phyloP scores from a whole-genome alignment of 2,113 vertebrate species.

The Nycticebus coucang region DNA sequence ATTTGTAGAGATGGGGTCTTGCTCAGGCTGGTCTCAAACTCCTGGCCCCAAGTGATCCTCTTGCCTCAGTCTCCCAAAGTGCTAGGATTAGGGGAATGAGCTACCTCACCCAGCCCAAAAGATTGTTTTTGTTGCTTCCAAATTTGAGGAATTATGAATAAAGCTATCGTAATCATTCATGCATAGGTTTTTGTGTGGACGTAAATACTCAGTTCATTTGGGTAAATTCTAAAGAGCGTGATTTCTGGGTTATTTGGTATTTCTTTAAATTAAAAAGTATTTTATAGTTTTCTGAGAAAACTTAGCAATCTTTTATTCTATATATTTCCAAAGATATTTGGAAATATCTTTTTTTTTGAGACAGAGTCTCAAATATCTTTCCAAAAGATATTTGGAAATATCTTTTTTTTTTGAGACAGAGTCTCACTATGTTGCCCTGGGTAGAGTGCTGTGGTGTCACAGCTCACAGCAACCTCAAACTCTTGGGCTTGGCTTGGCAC shows the following conservation, averaged over 20 bases:
- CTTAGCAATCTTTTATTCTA: background rate
- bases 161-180: background rate
- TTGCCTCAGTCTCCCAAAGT: too few species aligned
- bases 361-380: background rate
- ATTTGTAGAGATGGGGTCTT: too few species aligned
- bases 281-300: background rate
- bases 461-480: too few species aligned
- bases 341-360: background rate
- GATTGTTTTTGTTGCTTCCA: background rate
- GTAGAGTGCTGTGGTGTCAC: too few species aligned
- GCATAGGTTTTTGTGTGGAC: background rate
- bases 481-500: too few species aligned
- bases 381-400: background rate
- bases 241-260: background rate
- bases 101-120: background rate
- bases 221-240: background rate
- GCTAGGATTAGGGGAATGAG: too few species aligned
- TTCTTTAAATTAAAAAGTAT: background rate
- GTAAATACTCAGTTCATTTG: background rate
- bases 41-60: too few species aligned
- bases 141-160: background rate
- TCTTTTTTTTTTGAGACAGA: too few species aligned
- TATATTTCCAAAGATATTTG: background rate
- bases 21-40: too few species aligned
- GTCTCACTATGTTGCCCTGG: too few species aligned